Evolutionary conservation across 2,797 vertebrate species (phyloP), one percentile per base, ranked within the genome.

Genomic region (Pseudotriccus pelzelni): DNA sequence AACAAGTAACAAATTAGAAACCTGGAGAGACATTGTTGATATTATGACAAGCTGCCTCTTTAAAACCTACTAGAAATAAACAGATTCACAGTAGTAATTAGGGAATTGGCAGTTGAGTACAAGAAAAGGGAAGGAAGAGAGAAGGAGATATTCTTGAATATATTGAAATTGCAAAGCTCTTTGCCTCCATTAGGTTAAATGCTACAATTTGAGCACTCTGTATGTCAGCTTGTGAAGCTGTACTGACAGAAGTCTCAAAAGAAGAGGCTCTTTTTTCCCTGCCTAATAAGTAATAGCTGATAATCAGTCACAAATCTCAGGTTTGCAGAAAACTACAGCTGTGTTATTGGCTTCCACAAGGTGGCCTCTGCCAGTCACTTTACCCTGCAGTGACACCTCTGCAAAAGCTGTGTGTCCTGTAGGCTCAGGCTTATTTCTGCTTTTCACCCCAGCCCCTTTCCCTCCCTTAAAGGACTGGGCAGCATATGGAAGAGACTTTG

Each of bases 301-400:
- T 53, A 89, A 83, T 50, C 52, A 44, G 52, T 18, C 24, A 23
- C 34, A 7, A 62, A 75, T 20, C 6, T 41, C 44, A 53, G 9
- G 14, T 62, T 92, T 72, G 49, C 83, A 82, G 74, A 91, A 70
- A 53, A 2, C 10, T 9, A 14, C 27, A 34, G 89, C 20, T 79
- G 55, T 95, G 55, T 43, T 59, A 18, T 3, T 52, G 68, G 27
- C 34, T 93, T 88, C 95, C 95, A 94, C 95, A 90, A 93, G 92
- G 93, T 94, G 96, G 91, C 94, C 92, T 92, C 91, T 95, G 93
- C 59, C 83, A 56, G 85, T 94, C 88, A 63, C n/a, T 92, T 76
- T 88, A 69, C 25, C 77, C 58, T 76, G 59, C 30, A 47, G 39
- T 1, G 13, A n/a, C 17, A 50, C 17, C 25, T 28, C 52, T 32